These are phyloP conservation scores for Vespertilio murinus DNA, from an alignment of 2,797 vertebrate species.

Conservation along the genomic window DNA sequence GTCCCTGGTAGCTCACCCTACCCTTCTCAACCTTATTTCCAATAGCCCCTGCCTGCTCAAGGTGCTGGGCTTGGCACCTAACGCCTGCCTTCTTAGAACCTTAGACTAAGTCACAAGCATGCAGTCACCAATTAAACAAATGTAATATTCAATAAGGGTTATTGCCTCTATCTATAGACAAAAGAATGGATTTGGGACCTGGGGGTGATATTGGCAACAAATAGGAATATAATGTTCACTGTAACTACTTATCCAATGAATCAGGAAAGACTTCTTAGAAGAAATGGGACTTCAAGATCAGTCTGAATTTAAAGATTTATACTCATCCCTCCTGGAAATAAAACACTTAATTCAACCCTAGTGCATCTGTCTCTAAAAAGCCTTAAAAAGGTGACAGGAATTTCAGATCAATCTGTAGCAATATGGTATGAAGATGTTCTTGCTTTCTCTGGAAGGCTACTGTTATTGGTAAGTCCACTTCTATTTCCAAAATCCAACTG, in stretches of 20 bases:
- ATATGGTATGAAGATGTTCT: background rate
- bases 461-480: background rate
- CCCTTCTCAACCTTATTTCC: background rate
- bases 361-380: background rate
- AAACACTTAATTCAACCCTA: conserved; percentile 47
- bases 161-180: conserved; percentile 54
- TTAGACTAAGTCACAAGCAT: conserved; percentile 47
- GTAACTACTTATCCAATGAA: conserved; percentile 13
- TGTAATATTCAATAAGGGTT: conserved; percentile 57
- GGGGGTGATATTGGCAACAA: background rate
- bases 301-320: conserved; percentile 20
- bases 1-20: background rate
- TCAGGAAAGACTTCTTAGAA: conserved; percentile 28
- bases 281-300: conserved; percentile 34
- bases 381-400: background rate
- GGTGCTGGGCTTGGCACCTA: conserved; percentile 37
- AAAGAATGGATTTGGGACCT: conserved; percentile 50
- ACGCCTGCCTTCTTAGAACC: conserved; percentile 51
- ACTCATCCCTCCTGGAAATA: conserved; percentile 12
- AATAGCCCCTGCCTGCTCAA: conserved; percentile 35
- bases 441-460: background rate
- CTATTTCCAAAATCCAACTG: conserved; percentile 6
- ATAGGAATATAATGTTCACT: conserved; percentile 33
- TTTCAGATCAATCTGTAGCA: conserved; percentile 20
- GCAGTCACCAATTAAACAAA: conserved; percentile 60